These are phyloP conservation scores for Laupala kohalensis DNA, from an alignment of 1,140 invertebrate genomes.

Conservation along the genomic window DNA sequence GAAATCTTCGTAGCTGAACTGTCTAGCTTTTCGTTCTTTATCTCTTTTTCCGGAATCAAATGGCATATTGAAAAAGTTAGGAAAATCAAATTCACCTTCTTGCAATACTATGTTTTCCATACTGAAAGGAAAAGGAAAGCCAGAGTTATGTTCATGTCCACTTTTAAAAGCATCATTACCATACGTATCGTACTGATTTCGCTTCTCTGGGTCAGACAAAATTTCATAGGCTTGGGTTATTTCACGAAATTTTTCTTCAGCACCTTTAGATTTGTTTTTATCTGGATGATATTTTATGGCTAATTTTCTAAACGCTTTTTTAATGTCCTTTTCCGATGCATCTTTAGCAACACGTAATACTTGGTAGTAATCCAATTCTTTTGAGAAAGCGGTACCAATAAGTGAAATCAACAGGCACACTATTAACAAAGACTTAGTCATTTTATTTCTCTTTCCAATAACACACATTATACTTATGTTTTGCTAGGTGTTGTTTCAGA, in stretches of 20 bases:
- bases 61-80: no score
- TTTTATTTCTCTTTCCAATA: no score
- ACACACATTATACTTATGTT: no score
- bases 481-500: no score
- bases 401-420: no score
- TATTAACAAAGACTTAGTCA: no score
- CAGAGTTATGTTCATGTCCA: background rate
- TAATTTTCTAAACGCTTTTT: conserved; percentile 41
- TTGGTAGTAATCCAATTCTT: conserved; percentile 32
- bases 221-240: conserved; percentile 24
- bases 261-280: conserved; percentile 29
- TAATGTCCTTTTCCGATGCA: conserved; percentile 31
- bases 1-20: no score
- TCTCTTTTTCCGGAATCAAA: no score
- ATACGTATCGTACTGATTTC: background rate
- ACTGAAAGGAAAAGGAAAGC: background rate
- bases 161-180: background rate
- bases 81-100: no score
- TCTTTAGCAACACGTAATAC: conserved; percentile 26
- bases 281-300: conserved; percentile 35
- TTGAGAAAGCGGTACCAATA: no score
- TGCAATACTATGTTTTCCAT: background rate
- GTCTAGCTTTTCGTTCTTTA: no score
- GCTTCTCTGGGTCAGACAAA: background rate
- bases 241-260: conserved; percentile 30